A percentile compares a stretch with the other conserved stretches of the same genome.
These are phyloP conservation scores for Cygnus atratus DNA, from an alignment of 2,113 vertebrate genomes.

Conservation along the genomic window DNA sequence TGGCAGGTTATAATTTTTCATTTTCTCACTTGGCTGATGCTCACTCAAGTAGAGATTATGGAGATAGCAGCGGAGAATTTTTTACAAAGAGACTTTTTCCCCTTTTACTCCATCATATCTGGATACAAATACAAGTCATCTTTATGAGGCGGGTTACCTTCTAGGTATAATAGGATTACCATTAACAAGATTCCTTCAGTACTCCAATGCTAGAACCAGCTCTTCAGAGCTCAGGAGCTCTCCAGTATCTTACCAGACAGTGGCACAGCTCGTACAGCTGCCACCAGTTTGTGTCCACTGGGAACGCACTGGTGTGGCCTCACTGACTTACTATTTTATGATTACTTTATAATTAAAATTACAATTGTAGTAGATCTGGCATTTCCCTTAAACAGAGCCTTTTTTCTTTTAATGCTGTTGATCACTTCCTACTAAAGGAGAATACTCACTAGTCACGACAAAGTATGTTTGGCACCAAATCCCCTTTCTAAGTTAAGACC, in stretches of 20 bases:
- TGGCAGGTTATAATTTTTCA: constrained; percentile 90
- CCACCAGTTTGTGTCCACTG: rapidly evolving
- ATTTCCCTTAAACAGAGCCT: background rate
- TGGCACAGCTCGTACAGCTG: background rate
- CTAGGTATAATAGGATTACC: background rate
- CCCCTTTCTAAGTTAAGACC: background rate
- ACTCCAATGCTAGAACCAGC: background rate
- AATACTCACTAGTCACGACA: background rate
- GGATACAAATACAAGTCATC: constrained; percentile 22
- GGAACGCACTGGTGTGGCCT: background rate
- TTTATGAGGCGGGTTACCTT: constrained; percentile 23
- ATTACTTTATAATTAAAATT: background rate
- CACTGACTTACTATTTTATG: background rate
- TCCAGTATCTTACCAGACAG: background rate
- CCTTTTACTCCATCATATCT: constrained; percentile 55
- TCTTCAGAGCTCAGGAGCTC: background rate
- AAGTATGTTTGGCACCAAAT: background rate
- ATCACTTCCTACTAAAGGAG: background rate
- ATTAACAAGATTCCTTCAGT: background rate
- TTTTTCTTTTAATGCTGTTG: background rate
- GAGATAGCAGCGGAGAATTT: constrained; percentile 78
- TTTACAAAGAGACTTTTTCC: constrained; percentile 74
- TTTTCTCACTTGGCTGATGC: constrained; percentile 85
- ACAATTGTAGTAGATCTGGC: background rate
- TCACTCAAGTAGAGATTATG: constrained; percentile 87